Conservation (phyloP, 37 sponge, comb jelly and placozoan genomes). For the Geodia barretti region DNA sequence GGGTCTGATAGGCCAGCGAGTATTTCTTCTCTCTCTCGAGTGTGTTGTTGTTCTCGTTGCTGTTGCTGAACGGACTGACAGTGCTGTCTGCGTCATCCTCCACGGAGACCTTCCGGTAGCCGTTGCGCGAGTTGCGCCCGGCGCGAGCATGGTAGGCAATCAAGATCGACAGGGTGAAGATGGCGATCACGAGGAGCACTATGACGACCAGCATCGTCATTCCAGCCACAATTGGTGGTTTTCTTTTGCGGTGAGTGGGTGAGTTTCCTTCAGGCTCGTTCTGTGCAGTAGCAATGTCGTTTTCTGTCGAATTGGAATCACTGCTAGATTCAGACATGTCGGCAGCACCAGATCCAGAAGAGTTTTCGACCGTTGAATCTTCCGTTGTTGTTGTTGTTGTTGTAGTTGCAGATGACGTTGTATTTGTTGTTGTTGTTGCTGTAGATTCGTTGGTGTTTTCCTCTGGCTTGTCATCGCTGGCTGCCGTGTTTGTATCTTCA, state of each 20-base stretch:
- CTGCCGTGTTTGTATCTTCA: neutral
- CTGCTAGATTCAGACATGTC: neutral
- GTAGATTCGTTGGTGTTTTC: neutral
- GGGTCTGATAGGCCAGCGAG: neutral
- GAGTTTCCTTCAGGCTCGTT: neutral
- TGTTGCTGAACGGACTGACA: neutral
- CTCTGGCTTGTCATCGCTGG: neutral
- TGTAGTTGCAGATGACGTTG: neutral
- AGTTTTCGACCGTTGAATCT: neutral
- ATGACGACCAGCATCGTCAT: constrained; percentile 31
- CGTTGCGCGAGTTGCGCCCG: constrained; percentile 16
- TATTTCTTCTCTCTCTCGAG: neutral
- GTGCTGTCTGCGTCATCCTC: constrained; percentile 12
- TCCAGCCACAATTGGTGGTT: constrained; percentile 11
- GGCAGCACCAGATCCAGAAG: neutral
- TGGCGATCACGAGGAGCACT: constrained; percentile 24
- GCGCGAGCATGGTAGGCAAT: constrained; percentile 18
- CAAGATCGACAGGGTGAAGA: constrained; percentile 6
- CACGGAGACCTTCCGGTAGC: constrained; percentile 25
- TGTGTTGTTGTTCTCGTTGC: neutral
- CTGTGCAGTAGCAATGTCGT: neutral
- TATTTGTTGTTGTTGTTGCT: neutral
- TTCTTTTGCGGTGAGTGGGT: neutral
- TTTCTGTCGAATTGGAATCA: neutral
- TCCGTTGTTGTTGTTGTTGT: neutral